Conservation (phyloP, 2,888 invertebrate genomes). For the Bombyx huttoni region DNA sequence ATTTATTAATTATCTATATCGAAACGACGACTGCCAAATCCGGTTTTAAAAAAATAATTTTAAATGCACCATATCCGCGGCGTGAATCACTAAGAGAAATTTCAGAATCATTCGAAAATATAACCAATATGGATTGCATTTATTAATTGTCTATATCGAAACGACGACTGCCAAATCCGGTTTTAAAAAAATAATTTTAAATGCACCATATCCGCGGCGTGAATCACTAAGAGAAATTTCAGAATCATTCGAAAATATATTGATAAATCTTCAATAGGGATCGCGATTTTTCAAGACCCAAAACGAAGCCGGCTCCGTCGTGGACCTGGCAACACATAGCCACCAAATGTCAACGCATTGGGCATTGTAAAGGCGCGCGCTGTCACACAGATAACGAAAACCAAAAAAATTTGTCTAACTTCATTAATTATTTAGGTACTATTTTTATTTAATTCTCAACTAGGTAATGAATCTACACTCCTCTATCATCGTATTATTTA, state of each 20-base stretch:
- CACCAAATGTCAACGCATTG: background rate
- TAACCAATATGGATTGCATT: conserved; percentile 4
- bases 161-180: conserved; percentile 13
- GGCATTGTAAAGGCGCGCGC: conserved; percentile 46
- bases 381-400: conserved; percentile 18
- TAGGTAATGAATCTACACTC: conserved; percentile 67
- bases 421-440: conserved; percentile 46
- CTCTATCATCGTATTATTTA: conserved; percentile 27
- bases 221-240: background rate
- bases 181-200: conserved; percentile 51
- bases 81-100: conserved; percentile 5
- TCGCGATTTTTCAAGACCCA: conserved; percentile 29
- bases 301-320: too few relatives aligned
- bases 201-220: conserved; percentile 23
- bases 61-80: conserved; percentile 28
- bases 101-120: conserved; percentile 6
- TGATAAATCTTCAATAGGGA: conserved; percentile 9
- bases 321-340: background rate
- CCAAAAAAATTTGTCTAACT: conserved; percentile 35
- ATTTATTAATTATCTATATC: too few relatives aligned
- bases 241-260: conserved; percentile 9
- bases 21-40: conserved; percentile 13
- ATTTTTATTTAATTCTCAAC: conserved; percentile 45
- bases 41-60: conserved; percentile 46
- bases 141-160: background rate